Percentiles rank a stretch among this genome's conserved stretches.
phyloP scores from a whole-genome alignment of 2,797 vertebrate genomes.

The Poecilia gillii region DNA sequence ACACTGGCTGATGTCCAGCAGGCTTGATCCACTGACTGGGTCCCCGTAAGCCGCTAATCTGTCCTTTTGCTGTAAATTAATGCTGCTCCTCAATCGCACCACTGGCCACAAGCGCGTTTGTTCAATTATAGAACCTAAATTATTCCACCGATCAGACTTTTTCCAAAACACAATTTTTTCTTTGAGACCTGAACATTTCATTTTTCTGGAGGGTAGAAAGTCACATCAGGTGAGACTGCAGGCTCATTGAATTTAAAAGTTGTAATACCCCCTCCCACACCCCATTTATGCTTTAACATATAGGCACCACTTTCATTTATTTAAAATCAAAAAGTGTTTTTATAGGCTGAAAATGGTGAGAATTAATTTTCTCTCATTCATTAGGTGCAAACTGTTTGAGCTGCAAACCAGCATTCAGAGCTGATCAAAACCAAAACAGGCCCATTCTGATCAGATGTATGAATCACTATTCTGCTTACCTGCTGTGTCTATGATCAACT shows the following conservation, averaged over 20 bases:
- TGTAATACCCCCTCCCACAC: too few species aligned
- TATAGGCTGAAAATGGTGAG: neutral
- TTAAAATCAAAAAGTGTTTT: neutral
- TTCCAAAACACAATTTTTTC: neutral
- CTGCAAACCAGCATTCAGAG: neutral
- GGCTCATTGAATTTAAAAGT: neutral
- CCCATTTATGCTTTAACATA: neutral
- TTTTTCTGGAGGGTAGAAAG: neutral
- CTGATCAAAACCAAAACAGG: neutral
- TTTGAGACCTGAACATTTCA: neutral
- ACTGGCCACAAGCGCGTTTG: constrained; percentile 1
- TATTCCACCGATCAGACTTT: neutral
- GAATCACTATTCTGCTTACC: too few species aligned
- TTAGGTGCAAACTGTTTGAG: neutral
- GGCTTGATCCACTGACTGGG: constrained; percentile 63
- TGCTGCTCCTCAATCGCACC: constrained; percentile 42
- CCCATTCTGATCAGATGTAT: neutral
- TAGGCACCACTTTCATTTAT: neutral
- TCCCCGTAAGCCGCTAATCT: constrained; percentile 71
- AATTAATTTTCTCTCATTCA: neutral
- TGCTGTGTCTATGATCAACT: neutral
- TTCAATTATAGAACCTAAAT: neutral
- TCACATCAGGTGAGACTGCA: neutral
- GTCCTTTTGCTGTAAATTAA: constrained; percentile 65
- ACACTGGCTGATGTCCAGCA: constrained; percentile 71